Evolutionary conservation across 1,140 invertebrate species (phyloP), one percentile per base, ranked within the genome.

Genomic region (Cydia pomonella): DNA sequence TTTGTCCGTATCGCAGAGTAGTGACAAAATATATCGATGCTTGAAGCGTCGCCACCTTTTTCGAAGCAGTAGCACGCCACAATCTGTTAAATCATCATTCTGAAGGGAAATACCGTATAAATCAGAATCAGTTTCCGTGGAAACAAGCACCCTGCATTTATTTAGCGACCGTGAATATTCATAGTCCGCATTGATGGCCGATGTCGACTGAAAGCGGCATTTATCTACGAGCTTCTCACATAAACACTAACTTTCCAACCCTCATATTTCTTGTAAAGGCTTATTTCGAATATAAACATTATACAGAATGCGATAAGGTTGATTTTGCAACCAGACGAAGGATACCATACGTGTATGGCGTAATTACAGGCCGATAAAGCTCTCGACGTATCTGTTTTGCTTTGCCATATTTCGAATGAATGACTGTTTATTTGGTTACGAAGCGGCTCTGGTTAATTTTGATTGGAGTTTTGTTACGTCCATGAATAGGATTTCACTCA

Each of bases 371-470:
- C 33, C 9, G 33, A 38, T 10, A 38, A 38, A 10, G 33, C 7
- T 7, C 33, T 9, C 33, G 18, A 62, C 53, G 18, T 62, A 62
- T 62, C 23, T 29, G 63, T 66, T 29, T 66, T 29, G 25, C 63
- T 29, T 29, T 29, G 33, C 63, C 25, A n/a, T 66, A 66, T 66
- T 66, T 66, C 25, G 63, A 66, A 66, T 66, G 63, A 66, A 66
- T 66, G 27, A n/a, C 63, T 66, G 63, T 66, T 66, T 29, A 66
- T 66, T 66, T 66, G 63, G 25, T 66, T 33, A 66, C 63, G 23
- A 18, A 50, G 63, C 2, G 27, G 63, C 63, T 64, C 62, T 66
- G 63, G 63, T 66, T 29, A 16, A 29, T 33, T 66, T 66, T 3
- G 63, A 66, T 66, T 66, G 16, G 63, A 33, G 63, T 66, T 66